Percentiles rank a stretch among this genome's conserved stretches.
These are phyloP conservation scores for Drosophila novamexicana DNA, from an alignment of 1,140 invertebrate species.

Conservation along the genomic window DNA sequence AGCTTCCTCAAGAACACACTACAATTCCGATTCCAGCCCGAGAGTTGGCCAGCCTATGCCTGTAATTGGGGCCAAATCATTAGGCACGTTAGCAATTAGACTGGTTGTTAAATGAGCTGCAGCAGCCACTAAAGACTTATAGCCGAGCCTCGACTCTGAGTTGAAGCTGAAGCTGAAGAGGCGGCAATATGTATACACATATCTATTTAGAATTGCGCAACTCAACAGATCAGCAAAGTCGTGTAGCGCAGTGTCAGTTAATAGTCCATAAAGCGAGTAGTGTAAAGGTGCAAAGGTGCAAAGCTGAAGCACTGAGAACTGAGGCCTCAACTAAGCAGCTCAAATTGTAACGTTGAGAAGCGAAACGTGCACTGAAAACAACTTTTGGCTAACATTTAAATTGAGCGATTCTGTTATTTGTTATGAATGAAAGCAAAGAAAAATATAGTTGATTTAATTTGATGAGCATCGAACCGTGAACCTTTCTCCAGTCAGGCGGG, in stretches of 20 bases:
- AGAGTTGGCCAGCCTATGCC: background rate
- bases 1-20: slow-evolving; percentile 7
- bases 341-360: slow-evolving; percentile 21
- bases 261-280: slow-evolving; percentile 20
- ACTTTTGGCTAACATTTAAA: background rate
- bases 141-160: background rate
- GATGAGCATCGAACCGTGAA: too few species aligned
- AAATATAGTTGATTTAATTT: too few species aligned
- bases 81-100: slow-evolving; percentile 18
- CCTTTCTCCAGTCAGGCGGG: too few species aligned
- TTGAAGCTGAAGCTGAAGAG: background rate
- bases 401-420: too few species aligned
- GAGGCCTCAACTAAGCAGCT: background rate
- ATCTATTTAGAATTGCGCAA: background rate
- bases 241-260: background rate
- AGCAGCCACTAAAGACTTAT: background rate
- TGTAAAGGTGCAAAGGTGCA: slow-evolving; percentile 1
- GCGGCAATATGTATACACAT: background rate
- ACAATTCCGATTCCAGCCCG: background rate
- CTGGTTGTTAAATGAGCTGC: slow-evolving; percentile 19
- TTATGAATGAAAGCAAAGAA: too few species aligned
- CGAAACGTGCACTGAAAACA: slow-evolving; percentile 14
- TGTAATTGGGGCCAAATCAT: slow-evolving; percentile 28
- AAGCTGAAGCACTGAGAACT: background rate
- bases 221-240: slow-evolving; percentile 21